These are phyloP conservation scores for Semaprochilodus insignis DNA, from an alignment of 2,797 vertebrate species.

Conservation along the genomic window DNA sequence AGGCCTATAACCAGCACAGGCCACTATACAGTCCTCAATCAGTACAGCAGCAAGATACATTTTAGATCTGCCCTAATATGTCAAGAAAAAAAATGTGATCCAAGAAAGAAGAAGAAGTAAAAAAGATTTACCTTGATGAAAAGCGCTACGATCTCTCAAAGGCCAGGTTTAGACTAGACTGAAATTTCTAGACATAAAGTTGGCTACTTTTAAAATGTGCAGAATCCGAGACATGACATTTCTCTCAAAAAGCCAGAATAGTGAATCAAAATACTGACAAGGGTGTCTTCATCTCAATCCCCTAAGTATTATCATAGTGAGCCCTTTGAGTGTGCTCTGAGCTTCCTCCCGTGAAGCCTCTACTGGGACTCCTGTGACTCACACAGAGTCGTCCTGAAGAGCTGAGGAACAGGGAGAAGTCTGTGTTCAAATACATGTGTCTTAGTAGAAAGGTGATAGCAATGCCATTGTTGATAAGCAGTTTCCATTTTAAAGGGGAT, in stretches of 20 bases:
- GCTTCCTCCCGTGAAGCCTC: conserved; percentile 1
- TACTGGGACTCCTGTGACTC: conserved; percentile 15
- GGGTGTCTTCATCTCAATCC: not conserved
- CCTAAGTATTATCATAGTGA: conserved; percentile 32
- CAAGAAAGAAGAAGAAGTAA: not conserved
- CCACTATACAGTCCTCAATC: conserved; percentile 16
- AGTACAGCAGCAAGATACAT: conserved; percentile 7
- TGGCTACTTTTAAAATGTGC: not conserved
- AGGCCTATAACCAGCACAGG: not conserved
- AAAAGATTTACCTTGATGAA: conserved; percentile 4
- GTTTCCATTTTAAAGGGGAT: not conserved
- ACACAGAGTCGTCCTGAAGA: not conserved
- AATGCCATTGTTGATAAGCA: not conserved
- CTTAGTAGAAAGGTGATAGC: not conserved
- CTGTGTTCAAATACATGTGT: not conserved
- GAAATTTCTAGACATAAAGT: not conserved
- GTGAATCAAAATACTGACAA: conserved; percentile 31
- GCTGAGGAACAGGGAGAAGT: conserved; percentile 1
- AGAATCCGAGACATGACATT: conserved; percentile 4
- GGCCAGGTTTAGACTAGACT: not conserved
- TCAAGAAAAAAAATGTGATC: conserved; percentile 26
- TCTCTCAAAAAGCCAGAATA: conserved; percentile 2
- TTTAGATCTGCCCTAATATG: conserved; percentile 13
- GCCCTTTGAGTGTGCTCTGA: conserved; percentile 13
- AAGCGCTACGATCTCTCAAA: conserved; percentile 10